phyloP scores from a whole-genome alignment of 1,140 invertebrate species.

The Globodera rostochiensis region DNA sequence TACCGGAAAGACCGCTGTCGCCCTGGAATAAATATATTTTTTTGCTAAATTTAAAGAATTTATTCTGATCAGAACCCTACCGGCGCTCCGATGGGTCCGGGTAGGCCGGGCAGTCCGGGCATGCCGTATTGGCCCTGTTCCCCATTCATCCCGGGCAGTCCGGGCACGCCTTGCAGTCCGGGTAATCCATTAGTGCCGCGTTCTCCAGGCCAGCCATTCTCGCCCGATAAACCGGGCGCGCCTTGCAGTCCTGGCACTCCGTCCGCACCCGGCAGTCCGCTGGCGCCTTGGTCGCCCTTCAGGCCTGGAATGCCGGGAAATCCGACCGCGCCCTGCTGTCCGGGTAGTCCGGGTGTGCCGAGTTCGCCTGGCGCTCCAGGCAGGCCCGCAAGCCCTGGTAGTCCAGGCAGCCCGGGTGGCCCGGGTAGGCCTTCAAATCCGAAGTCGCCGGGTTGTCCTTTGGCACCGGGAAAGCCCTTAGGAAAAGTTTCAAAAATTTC shows the following conservation, averaged over 20 bases:
- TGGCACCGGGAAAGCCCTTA: constrained; percentile 37
- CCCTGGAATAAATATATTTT: constrained; percentile 2
- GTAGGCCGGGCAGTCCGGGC: constrained; percentile 39
- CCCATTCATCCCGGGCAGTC: constrained; percentile 31
- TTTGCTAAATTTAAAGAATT: neutral
- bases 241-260: constrained; percentile 45
- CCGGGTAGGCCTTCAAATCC: constrained; percentile 48
- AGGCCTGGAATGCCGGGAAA: constrained; percentile 43
- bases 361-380: constrained; percentile 47
- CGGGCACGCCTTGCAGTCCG: constrained; percentile 38
- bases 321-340: constrained; percentile 50
- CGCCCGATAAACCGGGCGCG: constrained; percentile 45
- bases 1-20: constrained; percentile 29
- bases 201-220: constrained; percentile 45
- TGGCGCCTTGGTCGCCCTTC: constrained; percentile 46
- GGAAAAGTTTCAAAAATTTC: constrained; percentile 10
- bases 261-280: constrained; percentile 45
- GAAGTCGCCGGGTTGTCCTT: constrained; percentile 41
- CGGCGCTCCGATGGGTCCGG: constrained; percentile 42
- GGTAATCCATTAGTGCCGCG: constrained; percentile 33
- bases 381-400: constrained; percentile 33
- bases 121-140: constrained; percentile 37
- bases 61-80: neutral
- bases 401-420: constrained; percentile 35
- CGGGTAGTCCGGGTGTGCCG: constrained; percentile 22